Evolutionary conservation across 2,797 vertebrate genomes (phyloP).

Genomic region (Antrozous pallidus): DNA sequence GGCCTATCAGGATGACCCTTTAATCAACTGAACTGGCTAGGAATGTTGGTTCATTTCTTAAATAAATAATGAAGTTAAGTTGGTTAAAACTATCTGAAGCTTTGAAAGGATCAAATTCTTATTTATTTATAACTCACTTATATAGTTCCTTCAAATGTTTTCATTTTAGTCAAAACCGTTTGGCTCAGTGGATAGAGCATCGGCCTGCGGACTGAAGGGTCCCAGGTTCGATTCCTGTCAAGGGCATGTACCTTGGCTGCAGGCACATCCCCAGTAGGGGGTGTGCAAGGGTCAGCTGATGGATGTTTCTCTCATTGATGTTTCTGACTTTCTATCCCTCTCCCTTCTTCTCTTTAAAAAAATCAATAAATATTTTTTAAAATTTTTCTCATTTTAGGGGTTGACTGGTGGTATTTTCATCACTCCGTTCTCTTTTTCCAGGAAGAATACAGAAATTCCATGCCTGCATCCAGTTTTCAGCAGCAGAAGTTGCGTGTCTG

Average conservation of each 20-base stretch:
- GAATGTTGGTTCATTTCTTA: neutral
- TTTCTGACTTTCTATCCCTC: no score
- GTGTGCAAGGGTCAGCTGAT: no score
- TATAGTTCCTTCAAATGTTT: neutral
- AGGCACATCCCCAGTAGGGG: no score
- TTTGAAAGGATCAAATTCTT: neutral
- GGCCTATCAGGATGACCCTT: no score
- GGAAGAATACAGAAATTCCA: conserved; percentile 99
- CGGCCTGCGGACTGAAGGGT: no score
- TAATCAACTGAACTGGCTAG: neutral
- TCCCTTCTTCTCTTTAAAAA: no score
- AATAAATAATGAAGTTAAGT: neutral
- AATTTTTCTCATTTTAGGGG: neutral
- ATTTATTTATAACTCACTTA: neutral
- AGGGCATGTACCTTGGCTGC: no score
- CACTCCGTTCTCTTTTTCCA: conserved; percentile 63
- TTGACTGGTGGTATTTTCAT: neutral
- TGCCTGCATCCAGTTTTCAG: conserved; percentile 99
- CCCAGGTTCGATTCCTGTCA: no score
- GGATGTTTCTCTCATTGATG: no score
- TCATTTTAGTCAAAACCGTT: no score
- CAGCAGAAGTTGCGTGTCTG: conserved; percentile 98
- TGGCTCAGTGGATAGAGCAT: no score
- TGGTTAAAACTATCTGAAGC: neutral
- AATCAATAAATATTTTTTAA: no score